These are phyloP conservation scores for Scarus forsteni DNA, from an alignment of 2,797 vertebrate species.

Conservation along the genomic window DNA sequence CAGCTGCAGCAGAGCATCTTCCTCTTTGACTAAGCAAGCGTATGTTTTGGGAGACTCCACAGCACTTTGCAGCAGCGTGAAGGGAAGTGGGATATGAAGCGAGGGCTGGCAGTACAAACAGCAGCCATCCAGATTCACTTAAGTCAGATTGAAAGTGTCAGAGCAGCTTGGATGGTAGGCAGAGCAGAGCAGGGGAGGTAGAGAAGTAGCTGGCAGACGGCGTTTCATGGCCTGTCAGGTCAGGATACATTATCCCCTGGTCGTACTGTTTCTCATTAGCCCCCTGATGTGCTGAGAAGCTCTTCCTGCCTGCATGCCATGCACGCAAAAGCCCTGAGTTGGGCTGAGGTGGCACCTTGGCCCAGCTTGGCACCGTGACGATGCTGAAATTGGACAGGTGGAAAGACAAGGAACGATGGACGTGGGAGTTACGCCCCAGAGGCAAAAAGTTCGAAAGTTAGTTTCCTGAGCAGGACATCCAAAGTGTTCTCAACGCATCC, in stretches of 20 bases:
- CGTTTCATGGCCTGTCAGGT: conserved; percentile 72
- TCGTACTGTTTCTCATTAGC: conserved; percentile 79
- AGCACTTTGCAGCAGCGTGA: conserved; percentile 16
- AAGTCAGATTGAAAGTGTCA: conserved; percentile 71
- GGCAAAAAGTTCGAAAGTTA: conserved; percentile 11
- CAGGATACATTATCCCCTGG: conserved; percentile 65
- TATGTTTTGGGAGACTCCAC: conserved; percentile 30
- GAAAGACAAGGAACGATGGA: conserved; percentile 16
- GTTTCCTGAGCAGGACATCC: neutral
- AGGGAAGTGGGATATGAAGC: conserved; percentile 25
- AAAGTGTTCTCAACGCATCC: neutral
- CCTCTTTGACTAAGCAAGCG: conserved; percentile 3
- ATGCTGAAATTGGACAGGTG: conserved; percentile 41
- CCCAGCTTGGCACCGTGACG: conserved; percentile 37
- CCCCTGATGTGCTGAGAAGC: conserved; percentile 72
- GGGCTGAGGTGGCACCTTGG: conserved; percentile 34
- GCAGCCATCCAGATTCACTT: conserved; percentile 64
- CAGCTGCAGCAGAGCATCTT: conserved; percentile 18
- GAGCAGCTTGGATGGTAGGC: conserved; percentile 62
- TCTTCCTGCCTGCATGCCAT: conserved; percentile 35
- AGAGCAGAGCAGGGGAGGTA: conserved; percentile 47
- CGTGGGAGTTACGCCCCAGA: neutral
- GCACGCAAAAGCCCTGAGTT: conserved; percentile 20
- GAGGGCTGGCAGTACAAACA: conserved; percentile 37
- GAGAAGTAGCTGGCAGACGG: conserved; percentile 49